phyloP scores from a whole-genome alignment of 1,140 invertebrate genomes.

The Manduca sexta region DNA sequence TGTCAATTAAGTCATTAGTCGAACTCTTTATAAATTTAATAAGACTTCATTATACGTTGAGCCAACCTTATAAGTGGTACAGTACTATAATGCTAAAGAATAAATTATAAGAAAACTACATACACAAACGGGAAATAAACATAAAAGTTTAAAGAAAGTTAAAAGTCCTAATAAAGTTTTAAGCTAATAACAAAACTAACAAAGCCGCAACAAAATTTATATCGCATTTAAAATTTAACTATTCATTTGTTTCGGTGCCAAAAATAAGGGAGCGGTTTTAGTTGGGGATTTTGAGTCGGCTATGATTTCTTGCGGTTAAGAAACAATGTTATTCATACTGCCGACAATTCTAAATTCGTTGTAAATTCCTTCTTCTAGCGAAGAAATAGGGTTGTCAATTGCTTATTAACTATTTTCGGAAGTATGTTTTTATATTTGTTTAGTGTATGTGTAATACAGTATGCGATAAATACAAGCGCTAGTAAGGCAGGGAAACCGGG shows the following conservation, averaged over 20 bases:
- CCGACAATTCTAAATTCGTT: neutral
- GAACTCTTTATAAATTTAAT: too few relatives aligned
- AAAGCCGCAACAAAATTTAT: conserved; percentile 10
- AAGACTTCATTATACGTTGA: too few relatives aligned
- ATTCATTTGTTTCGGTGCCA: conserved; percentile 39
- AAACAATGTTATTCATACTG: conserved; percentile 11
- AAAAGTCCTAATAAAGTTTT: neutral
- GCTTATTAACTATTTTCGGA: too few relatives aligned
- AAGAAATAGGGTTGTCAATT: neutral
- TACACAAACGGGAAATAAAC: too few relatives aligned
- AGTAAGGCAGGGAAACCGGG: conserved; percentile 25
- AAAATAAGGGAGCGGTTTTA: conserved; percentile 20
- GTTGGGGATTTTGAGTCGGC: conserved; percentile 12
- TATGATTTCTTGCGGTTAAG: conserved; percentile 27
- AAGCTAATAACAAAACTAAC: neutral
- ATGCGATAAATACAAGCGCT: conserved; percentile 30
- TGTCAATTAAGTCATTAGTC: too few relatives aligned
- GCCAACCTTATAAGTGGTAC: too few relatives aligned
- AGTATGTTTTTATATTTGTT: neutral
- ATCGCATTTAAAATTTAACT: conserved; percentile 29
- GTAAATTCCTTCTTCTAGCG: neutral
- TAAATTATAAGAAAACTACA: too few relatives aligned
- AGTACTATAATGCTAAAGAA: too few relatives aligned
- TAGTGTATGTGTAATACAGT: conserved; percentile 8
- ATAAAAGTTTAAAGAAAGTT: neutral